Evolutionary conservation across 2,797 vertebrate species (phyloP).

Genomic region (Lepus townsendii): DNA sequence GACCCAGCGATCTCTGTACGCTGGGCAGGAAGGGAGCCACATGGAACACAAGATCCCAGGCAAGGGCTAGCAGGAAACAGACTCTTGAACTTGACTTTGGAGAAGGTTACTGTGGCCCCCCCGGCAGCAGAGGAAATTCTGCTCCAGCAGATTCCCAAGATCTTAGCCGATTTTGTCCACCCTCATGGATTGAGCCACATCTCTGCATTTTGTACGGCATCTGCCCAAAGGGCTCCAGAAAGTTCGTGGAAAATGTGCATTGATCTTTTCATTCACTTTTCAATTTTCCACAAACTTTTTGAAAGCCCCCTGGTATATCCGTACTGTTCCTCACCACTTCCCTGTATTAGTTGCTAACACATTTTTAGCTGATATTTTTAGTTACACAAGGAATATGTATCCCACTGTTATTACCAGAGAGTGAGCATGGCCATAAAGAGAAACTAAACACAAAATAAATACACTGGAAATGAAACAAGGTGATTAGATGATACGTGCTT

Average conservation of each 20-base stretch:
- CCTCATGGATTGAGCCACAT: not conserved
- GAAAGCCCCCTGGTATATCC: not conserved
- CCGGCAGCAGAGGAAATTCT: not conserved
- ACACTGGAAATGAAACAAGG: not conserved
- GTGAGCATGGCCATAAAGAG: not conserved
- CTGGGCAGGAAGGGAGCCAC: not conserved
- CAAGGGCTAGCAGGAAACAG: not conserved
- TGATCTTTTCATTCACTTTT: no score
- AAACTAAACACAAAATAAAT: conserved; percentile 29
- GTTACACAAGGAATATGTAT: conserved; percentile 15
- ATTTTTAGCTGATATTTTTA: conserved; percentile 38
- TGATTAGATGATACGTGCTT: not conserved
- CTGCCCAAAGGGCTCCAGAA: no score
- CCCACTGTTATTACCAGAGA: not conserved
- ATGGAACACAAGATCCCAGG: not conserved
- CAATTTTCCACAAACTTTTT: no score
- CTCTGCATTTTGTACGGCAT: not conserved
- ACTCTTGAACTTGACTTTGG: not conserved
- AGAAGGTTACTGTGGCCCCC: not conserved
- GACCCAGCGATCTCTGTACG: not conserved
- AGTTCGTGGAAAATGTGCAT: no score
- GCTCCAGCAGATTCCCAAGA: not conserved
- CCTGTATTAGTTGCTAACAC: not conserved
- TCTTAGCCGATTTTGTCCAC: not conserved
- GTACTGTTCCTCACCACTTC: not conserved